Evolutionary conservation across 2,888 invertebrate genomes (phyloP).

Genomic region (Serrognathus titanus): DNA sequence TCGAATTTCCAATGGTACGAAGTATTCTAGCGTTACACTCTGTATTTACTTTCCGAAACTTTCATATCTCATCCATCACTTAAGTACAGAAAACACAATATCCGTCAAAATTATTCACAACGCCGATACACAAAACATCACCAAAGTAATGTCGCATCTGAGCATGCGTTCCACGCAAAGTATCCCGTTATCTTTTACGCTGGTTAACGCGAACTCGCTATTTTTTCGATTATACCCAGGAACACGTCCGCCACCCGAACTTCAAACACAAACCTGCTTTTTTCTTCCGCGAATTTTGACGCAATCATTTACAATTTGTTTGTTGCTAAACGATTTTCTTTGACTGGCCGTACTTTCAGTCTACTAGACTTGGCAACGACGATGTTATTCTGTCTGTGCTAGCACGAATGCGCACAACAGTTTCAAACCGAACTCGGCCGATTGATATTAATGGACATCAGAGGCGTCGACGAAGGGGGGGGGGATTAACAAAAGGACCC

Average conservation of each 20-base stretch:
- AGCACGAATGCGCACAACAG: neutral
- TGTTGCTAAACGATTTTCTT: neutral
- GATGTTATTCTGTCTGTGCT: neutral
- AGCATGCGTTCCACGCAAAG: slow-evolving; percentile 29
- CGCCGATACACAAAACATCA: slow-evolving; percentile 26
- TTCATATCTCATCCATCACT: neutral
- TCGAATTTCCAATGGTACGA: too few relatives aligned
- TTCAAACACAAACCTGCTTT: neutral
- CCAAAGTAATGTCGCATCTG: slow-evolving; percentile 27
- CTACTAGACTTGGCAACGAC: slow-evolving; percentile 16
- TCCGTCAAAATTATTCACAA: slow-evolving; percentile 7
- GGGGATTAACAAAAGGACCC: too few relatives aligned
- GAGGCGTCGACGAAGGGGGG: too few relatives aligned
- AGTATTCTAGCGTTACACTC: neutral
- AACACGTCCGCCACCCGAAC: neutral
- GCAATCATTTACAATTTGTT: neutral
- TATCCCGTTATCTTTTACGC: slow-evolving; percentile 27
- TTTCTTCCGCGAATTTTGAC: neutral
- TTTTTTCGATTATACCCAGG: neutral
- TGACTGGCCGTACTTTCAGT: neutral
- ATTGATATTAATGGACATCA: neutral
- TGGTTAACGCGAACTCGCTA: neutral
- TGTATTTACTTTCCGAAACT: neutral
- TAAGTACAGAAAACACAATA: neutral
- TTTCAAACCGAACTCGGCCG: neutral